Conservation (phyloP, 2,888 invertebrate species). For the Hypsopygia costalis region DNA sequence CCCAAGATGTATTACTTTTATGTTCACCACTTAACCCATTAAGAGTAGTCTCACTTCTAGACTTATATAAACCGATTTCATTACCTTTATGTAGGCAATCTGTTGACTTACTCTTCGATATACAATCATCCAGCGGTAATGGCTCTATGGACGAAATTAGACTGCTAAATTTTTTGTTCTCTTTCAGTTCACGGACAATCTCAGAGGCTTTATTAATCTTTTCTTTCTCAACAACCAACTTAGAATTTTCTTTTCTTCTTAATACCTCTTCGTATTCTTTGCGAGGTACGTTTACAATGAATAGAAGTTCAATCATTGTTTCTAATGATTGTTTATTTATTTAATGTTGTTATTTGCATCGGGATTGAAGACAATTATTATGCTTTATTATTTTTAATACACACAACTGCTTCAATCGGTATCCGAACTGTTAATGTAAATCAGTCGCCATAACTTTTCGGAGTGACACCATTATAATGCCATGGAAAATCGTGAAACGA, state of each 20-base stretch:
- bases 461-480: constrained; percentile 27
- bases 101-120: constrained; percentile 39
- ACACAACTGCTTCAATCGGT: constrained; percentile 13
- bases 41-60: constrained; percentile 38
- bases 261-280: constrained; percentile 66
- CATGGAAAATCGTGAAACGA: constrained; percentile 38
- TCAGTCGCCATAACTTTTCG: constrained; percentile 25
- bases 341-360: background rate
- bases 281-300: constrained; percentile 79
- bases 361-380: constrained; percentile 3
- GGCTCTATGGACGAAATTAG: constrained; percentile 22
- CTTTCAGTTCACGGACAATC: constrained; percentile 35
- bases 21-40: constrained; percentile 19
- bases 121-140: constrained; percentile 23
- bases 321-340: background rate
- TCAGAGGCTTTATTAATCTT: constrained; percentile 31
- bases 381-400: constrained; percentile 1
- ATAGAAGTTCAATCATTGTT: constrained; percentile 78
- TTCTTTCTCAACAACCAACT: constrained; percentile 29
- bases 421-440: constrained; percentile 22
- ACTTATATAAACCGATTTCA: constrained; percentile 28
- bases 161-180: constrained; percentile 28
- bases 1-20: constrained; percentile 39
- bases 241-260: constrained; percentile 26
- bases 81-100: constrained; percentile 31